Conservation (phyloP, 1,140 invertebrate genomes). For the Zaprionus camerounensis region DNA sequence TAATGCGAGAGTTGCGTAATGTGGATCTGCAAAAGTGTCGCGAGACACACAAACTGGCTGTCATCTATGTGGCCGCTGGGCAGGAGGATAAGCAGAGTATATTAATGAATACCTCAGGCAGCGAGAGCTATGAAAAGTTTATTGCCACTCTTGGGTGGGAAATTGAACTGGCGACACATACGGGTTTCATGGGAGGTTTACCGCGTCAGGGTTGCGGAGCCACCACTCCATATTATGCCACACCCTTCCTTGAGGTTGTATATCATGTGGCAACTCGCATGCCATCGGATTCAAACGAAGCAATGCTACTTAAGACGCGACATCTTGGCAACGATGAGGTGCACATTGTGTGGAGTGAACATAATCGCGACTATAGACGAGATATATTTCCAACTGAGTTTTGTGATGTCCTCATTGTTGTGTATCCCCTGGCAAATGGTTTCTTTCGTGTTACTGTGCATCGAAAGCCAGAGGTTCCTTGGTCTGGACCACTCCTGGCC, state of each 20-base stretch:
- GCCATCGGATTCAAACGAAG: constrained; percentile 94
- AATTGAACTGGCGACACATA: constrained; percentile 96
- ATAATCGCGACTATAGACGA: constrained; percentile 96
- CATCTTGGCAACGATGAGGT: constrained; percentile 99
- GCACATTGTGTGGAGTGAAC: constrained; percentile 99
- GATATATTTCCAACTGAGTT: constrained; percentile 99
- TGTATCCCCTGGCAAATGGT: constrained; percentile 95
- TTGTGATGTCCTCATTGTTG: constrained; percentile 98
- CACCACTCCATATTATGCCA: constrained; percentile 98
- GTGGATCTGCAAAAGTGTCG: constrained; percentile 95
- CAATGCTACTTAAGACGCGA: constrained; percentile 96
- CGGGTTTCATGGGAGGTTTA: constrained; percentile 97
- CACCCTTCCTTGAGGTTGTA: constrained; percentile 93
- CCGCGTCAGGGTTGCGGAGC: constrained; percentile 96
- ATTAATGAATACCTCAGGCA: constrained; percentile 92
- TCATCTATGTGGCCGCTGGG: constrained; percentile 98
- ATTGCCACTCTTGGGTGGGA: constrained; percentile 98
- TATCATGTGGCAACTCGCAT: constrained; percentile 99
- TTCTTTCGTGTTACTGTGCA: constrained; percentile 93
- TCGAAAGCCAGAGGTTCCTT: constrained; percentile 94
- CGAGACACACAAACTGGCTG: constrained; percentile 99
- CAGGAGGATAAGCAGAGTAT: constrained; percentile 98
- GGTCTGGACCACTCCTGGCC: constrained; percentile 96
- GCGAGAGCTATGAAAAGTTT: constrained; percentile 97
- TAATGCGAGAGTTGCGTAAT: constrained; percentile 96